These are phyloP conservation scores for Apamea monoglypha DNA, from an alignment of 2,888 invertebrate species.

Conservation along the genomic window DNA sequence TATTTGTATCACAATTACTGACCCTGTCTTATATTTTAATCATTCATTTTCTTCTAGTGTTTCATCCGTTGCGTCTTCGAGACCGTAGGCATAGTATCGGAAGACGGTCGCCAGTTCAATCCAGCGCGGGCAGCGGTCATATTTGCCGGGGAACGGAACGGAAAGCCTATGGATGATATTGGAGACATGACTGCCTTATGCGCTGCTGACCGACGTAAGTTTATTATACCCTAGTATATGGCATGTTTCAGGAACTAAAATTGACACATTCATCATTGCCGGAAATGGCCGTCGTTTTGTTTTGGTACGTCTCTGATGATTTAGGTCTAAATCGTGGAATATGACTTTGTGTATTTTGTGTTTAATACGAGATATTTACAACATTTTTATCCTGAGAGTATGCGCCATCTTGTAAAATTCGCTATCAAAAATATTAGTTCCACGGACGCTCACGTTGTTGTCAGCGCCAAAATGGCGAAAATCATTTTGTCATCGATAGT, in stretches of 20 bases:
- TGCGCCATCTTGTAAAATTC: too few species aligned
- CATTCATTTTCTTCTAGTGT: slow-evolving; percentile 78
- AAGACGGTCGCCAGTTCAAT: slow-evolving; percentile 84
- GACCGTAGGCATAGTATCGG: slow-evolving; percentile 83
- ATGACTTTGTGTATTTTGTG: too few species aligned
- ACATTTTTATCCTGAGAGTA: too few species aligned
- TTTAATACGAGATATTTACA: too few species aligned
- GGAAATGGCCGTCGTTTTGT: too few species aligned
- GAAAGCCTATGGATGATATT: slow-evolving; percentile 72
- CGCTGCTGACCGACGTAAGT: slow-evolving; percentile 79
- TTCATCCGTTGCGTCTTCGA: slow-evolving; percentile 89
- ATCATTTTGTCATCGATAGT: too few species aligned
- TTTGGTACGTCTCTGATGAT: too few species aligned
- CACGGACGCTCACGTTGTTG: too few species aligned
- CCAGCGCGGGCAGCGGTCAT: slow-evolving; percentile 79
- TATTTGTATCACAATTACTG: not conserved
- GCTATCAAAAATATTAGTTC: too few species aligned
- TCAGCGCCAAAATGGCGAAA: too few species aligned
- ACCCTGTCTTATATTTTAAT: not conserved
- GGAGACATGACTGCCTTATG: slow-evolving; percentile 78
- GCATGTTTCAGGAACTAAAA: not conserved
- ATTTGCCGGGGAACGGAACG: slow-evolving; percentile 73
- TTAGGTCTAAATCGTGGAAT: too few species aligned
- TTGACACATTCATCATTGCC: too few species aligned
- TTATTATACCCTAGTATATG: slow-evolving; percentile 18